phyloP scores from a whole-genome alignment of 2,797 vertebrate genomes.

The Mallotus villosus region DNA sequence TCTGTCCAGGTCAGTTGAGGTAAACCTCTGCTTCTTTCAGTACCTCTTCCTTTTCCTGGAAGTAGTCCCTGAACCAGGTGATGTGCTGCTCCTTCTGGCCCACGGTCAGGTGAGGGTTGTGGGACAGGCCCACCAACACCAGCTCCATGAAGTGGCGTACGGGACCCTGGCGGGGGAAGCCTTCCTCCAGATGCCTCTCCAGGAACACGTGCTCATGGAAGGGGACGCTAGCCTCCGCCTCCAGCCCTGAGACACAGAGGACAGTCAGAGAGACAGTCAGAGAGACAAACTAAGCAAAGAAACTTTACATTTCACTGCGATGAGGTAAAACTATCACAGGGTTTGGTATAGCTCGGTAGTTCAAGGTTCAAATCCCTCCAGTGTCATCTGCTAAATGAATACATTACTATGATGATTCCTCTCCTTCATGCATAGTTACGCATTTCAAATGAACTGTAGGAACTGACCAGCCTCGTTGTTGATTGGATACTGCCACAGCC shows the following conservation, averaged over 20 bases:
- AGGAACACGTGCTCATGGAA: conserved; percentile 96
- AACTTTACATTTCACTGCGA: not conserved
- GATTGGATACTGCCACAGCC: conserved; percentile 91
- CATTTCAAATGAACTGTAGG: not conserved
- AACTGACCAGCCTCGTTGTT: conserved; percentile 87
- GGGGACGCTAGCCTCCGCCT: conserved; percentile 82
- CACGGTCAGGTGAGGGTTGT: conserved; percentile 86
- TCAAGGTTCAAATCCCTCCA: too few relatives aligned
- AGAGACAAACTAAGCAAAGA: not conserved
- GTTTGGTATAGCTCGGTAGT: not conserved
- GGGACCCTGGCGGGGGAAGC: conserved; percentile 87
- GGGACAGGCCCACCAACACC: conserved; percentile 86
- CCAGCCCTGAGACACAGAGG: conserved; percentile 76
- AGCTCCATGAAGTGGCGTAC: conserved; percentile 96
- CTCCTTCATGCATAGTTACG: too few relatives aligned
- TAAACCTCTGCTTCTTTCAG: conserved; percentile 78
- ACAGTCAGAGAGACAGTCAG: not conserved
- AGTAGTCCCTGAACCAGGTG: conserved; percentile 93
- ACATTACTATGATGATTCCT: not conserved
- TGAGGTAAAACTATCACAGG: not conserved
- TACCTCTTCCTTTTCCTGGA: conserved; percentile 83
- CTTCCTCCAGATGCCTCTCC: conserved; percentile 83
- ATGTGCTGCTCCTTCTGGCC: conserved; percentile 91
- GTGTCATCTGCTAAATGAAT: not conserved
- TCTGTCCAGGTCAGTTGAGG: conserved; percentile 58